Percentiles rank a stretch among this genome's conserved stretches.
Evolutionary conservation across 1,140 invertebrate species (phyloP).

Genomic region (Drosophila bifasciata): DNA sequence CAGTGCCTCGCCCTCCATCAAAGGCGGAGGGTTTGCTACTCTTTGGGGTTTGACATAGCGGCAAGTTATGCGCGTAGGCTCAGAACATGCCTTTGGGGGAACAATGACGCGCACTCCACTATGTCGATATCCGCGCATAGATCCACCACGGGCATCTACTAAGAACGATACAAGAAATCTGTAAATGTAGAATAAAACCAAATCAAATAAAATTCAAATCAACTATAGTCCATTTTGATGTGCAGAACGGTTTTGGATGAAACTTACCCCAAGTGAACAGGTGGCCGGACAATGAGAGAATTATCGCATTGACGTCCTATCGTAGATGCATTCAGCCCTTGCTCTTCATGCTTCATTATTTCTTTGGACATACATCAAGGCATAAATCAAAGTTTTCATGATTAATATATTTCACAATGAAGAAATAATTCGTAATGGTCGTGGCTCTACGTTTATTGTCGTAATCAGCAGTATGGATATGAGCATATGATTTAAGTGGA

Average conservation of each 20-base stretch:
- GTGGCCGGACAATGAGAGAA: slow-evolving; percentile 88
- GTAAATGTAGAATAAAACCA: slow-evolving; percentile 4
- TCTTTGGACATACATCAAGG: slow-evolving; percentile 10
- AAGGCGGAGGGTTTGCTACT: slow-evolving; percentile 95
- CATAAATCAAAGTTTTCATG: too few species aligned
- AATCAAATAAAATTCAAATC: too few species aligned
- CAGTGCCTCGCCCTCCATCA: slow-evolving; percentile 99
- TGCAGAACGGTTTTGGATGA: neutral
- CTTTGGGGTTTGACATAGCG: slow-evolving; percentile 94
- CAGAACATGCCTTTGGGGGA: slow-evolving; percentile 96
- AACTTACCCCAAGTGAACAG: slow-evolving; percentile 90
- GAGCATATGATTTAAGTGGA: too few species aligned
- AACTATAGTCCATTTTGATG: neutral
- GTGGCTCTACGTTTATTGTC: too few species aligned
- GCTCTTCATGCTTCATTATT: neutral
- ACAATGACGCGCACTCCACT: slow-evolving; percentile 98
- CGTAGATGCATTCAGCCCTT: slow-evolving; percentile 10
- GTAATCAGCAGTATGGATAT: too few species aligned
- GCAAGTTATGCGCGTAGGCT: slow-evolving; percentile 96
- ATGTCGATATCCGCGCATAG: slow-evolving; percentile 98
- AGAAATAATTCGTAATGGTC: too few species aligned
- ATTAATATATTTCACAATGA: too few species aligned
- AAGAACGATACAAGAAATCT: slow-evolving; percentile 99
- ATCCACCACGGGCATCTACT: slow-evolving; percentile 98
- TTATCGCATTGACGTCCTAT: slow-evolving; percentile 86